phyloP scores from a whole-genome alignment of 1,140 invertebrate genomes.

The Penaeus japonicus region DNA sequence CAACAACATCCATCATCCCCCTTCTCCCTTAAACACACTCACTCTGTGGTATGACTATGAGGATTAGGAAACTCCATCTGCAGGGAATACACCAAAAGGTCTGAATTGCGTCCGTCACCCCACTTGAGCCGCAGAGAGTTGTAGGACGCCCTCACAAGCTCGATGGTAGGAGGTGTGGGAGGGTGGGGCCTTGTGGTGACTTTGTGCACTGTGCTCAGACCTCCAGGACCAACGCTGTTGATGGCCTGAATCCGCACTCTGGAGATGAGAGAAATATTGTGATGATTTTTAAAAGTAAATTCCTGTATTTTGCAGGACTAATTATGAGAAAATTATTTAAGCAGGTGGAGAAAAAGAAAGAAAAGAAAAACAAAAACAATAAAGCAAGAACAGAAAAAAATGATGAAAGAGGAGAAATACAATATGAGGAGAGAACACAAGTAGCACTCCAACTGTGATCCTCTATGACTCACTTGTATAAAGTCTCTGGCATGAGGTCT shows the following conservation, averaged over 20 bases:
- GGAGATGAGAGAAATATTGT: constrained; percentile 41
- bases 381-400: no score
- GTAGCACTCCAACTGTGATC: not conserved
- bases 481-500: constrained; percentile 69
- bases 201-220: constrained; percentile 76
- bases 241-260: constrained; percentile 81
- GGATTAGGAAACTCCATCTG: constrained; percentile 76
- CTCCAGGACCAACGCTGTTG: constrained; percentile 81
- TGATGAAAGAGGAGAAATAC: not conserved
- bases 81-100: constrained; percentile 74
- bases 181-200: constrained; percentile 78
- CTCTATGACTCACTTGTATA: constrained; percentile 67
- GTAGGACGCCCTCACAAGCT: constrained; percentile 76
- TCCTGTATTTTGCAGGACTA: no score
- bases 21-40: constrained; percentile 53
- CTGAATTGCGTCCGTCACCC: constrained; percentile 68
- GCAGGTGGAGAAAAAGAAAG: no score
- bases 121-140: constrained; percentile 87
- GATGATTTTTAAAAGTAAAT: no score
- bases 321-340: no score
- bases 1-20: not conserved
- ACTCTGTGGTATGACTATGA: constrained; percentile 61
- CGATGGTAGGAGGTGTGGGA: constrained; percentile 77
- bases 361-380: no score
- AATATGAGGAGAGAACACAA: no score